Base-by-base conservation (phyloP, 2,797 vertebrate genomes). In the Fundulus diaphanus region DNA sequence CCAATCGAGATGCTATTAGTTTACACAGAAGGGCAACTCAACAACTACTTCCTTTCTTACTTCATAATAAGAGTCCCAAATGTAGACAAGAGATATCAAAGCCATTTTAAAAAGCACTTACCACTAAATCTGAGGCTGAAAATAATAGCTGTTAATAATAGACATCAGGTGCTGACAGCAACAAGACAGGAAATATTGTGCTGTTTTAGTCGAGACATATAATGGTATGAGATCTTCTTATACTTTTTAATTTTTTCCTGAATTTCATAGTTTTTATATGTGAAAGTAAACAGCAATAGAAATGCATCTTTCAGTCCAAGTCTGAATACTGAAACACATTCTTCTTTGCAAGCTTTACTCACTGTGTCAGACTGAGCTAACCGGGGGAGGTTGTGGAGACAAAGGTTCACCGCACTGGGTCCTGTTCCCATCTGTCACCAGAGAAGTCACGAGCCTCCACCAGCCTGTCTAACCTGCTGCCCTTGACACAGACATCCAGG, bases 381-480 rank as follows among this genome's bases (percentile, higher is more conserved):
- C 46, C 65, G 16, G 8, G 22, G 54, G 75, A 40, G 46, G 31
- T 61, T 69, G 59, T 54, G 33, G 31, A 63, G 52, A 7, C 70
- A 82, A 69, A 80, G 78, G 68, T 80, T 77, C 71, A 82, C 76
- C 85, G 65, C 70, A 71, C 67, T 40, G 42, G 13, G n/a, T 72
- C 71, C 22, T 63, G 76, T 84, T 89, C 79, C n/a, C 57, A 78
- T 88, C 81, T 74, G 80, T 86, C 80, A 80, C 82, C 72, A 76
- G 56, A 70, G 24, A 68, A 79, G 20, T 85, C 85, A 81, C n/a
- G 24, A 82, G 85, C 61, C 71, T 83, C 74, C 49, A 40, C 63
- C 31, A 2, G 20, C 49, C 46, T 31, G 73, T 76, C 65, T 57
- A 82, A 82, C 80, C 84, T 77, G 83, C 78, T 70, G 73, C 61